phyloP scores from a whole-genome alignment of 2,888 invertebrate genomes.

The Timema podura region DNA sequence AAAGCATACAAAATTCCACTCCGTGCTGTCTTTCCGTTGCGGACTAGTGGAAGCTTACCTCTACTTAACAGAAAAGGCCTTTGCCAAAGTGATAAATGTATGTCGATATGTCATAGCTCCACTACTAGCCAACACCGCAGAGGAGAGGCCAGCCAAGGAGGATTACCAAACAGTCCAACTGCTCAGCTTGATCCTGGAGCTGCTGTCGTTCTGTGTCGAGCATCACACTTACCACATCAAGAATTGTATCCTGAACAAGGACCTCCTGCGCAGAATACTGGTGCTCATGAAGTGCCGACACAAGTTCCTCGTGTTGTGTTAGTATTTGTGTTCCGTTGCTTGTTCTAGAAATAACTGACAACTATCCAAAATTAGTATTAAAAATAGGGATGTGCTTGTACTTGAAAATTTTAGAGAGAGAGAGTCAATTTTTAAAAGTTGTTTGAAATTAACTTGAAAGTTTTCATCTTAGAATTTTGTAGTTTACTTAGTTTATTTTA shows the following conservation, averaged over 20 bases:
- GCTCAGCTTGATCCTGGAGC: constrained; percentile 88
- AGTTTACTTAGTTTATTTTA: too few species aligned
- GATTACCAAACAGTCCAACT: constrained; percentile 97
- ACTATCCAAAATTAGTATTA: background rate
- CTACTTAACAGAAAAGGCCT: too few species aligned
- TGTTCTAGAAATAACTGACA: background rate
- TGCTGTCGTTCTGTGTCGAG: constrained; percentile 97
- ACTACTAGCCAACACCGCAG: constrained; percentile 86
- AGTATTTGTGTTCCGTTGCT: constrained; percentile 38
- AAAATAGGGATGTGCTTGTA: background rate
- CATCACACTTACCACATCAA: constrained; percentile 99
- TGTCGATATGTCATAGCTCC: constrained; percentile 59
- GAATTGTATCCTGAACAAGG: constrained; percentile 95
- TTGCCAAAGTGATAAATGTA: too few species aligned
- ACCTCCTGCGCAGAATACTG: constrained; percentile 89
- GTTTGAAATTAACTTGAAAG: too few species aligned
- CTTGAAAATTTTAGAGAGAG: too few species aligned
- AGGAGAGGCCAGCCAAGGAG: constrained; percentile 85
- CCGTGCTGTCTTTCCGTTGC: too few species aligned
- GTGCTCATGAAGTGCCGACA: constrained; percentile 96
- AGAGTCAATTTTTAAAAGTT: too few species aligned
- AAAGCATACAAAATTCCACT: too few species aligned
- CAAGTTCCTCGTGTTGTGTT: constrained; percentile 90
- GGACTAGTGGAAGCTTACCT: too few species aligned
- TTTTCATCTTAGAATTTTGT: too few species aligned